Conservation (phyloP, 92 coral and sea anemone genomes). For the Actinostola sp. region DNA sequence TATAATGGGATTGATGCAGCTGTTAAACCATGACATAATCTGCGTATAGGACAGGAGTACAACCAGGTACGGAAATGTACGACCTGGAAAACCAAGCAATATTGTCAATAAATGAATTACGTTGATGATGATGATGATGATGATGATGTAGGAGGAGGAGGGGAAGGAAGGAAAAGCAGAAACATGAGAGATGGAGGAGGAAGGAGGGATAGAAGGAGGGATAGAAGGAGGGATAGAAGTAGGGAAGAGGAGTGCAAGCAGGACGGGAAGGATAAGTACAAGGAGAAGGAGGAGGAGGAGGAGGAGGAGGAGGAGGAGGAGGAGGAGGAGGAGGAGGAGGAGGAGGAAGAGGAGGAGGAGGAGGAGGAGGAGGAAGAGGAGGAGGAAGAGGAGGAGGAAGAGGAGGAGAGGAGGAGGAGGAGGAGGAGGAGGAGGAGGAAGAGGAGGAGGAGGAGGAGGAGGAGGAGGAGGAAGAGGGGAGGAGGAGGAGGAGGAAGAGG, state of each 20-base stretch:
- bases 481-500: neutral
- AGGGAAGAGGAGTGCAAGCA: neutral
- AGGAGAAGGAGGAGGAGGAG: neutral
- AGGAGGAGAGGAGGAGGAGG: neutral
- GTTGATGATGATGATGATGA: neutral
- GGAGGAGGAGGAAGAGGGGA: neutral
- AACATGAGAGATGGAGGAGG: neutral
- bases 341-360: too few relatives aligned
- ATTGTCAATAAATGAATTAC: neutral
- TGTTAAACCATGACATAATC: slow-evolving; percentile 81
- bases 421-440: slow-evolving; percentile 1
- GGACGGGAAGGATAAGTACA: neutral
- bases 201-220: neutral
- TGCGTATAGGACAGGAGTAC: slow-evolving; percentile 51
- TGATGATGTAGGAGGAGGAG: neutral
- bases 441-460: neutral
- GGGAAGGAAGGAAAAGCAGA: neutral
- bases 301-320: neutral
- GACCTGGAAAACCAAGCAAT: slow-evolving; percentile 15
- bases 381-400: slow-evolving; percentile 11
- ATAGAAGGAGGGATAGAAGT: neutral
- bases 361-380: neutral
- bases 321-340: neutral
- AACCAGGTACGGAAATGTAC: slow-evolving; percentile 2
- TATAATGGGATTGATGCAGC: slow-evolving; percentile 91